Percentiles rank a stretch among this genome's conserved stretches.
phyloP scores from a whole-genome alignment of 2,888 invertebrate species.

The Camptogramma bilineatum region DNA sequence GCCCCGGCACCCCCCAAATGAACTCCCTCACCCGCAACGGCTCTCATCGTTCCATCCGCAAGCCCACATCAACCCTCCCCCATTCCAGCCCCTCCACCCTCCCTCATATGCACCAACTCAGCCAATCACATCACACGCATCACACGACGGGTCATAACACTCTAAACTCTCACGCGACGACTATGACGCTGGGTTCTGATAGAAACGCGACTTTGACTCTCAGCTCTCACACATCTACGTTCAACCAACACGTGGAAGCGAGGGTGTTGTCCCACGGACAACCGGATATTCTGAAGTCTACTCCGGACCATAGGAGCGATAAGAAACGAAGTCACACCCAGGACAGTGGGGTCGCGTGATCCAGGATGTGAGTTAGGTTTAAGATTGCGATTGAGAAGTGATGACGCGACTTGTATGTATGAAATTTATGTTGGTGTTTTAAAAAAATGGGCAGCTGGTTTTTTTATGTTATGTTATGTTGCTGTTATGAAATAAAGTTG shows the following conservation, averaged over 20 bases:
- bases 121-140: constrained; percentile 63
- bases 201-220: constrained; percentile 71
- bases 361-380: constrained; percentile 39
- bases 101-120: constrained; percentile 63
- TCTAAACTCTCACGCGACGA: constrained; percentile 85
- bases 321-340: constrained; percentile 75
- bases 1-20: constrained; percentile 92
- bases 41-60: constrained; percentile 87
- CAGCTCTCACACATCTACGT: constrained; percentile 72
- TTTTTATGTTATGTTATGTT: neutral
- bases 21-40: constrained; percentile 91
- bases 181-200: constrained; percentile 74
- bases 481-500: neutral
- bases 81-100: constrained; percentile 79
- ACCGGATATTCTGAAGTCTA: constrained; percentile 94
- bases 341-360: constrained; percentile 79
- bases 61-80: constrained; percentile 68
- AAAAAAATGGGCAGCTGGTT: neutral
- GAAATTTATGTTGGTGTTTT: constrained; percentile 1
- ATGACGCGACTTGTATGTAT: constrained; percentile 25
- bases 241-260: constrained; percentile 62
- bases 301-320: constrained; percentile 89
- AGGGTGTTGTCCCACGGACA: constrained; percentile 84
- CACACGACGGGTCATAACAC: constrained; percentile 84
- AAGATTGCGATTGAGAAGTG: constrained; percentile 31